Conservation (phyloP, 2,113 vertebrate species). For the Gallinago undulata region DNA sequence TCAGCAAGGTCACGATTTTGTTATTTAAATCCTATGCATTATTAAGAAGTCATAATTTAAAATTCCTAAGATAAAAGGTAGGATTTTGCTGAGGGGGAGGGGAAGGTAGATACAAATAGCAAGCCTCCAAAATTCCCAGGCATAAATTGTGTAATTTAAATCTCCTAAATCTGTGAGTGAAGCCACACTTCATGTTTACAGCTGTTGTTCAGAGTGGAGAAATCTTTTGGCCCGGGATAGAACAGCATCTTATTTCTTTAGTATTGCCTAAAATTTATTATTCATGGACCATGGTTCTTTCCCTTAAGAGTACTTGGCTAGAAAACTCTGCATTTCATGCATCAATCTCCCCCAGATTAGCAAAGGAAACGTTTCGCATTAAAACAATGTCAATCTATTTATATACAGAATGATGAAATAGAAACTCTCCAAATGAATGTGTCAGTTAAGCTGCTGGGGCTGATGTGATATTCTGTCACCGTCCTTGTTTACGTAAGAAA, state of each 20-base stretch:
- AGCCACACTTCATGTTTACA: conserved; percentile 30
- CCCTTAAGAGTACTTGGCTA: conserved; percentile 22
- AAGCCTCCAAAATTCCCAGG: not conserved
- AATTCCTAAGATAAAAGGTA: conserved; percentile 30
- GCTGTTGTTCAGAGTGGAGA: conserved; percentile 28
- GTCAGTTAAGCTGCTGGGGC: not conserved
- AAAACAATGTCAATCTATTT: conserved; percentile 48
- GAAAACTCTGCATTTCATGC: conserved; percentile 50
- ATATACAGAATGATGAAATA: conserved; percentile 37
- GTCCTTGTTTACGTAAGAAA: not conserved
- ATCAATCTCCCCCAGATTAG: conserved; percentile 57
- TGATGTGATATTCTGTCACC: conserved; percentile 5
- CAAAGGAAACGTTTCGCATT: conserved; percentile 67
- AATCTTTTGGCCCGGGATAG: not conserved
- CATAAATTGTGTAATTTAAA: conserved; percentile 35
- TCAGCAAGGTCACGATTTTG: not conserved
- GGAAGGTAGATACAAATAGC: not conserved
- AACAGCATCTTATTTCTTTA: conserved; percentile 42
- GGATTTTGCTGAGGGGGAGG: not conserved
- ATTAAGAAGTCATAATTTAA: conserved; percentile 28
- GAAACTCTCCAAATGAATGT: not conserved
- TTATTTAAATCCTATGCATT: not conserved
- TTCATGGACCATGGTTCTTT: conserved; percentile 25
- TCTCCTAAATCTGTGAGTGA: conserved; percentile 28
- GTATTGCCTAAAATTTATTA: conserved; percentile 66